These are phyloP conservation scores for Cheilosia scutellata DNA, from an alignment of 2,888 invertebrate species.

Conservation along the genomic window DNA sequence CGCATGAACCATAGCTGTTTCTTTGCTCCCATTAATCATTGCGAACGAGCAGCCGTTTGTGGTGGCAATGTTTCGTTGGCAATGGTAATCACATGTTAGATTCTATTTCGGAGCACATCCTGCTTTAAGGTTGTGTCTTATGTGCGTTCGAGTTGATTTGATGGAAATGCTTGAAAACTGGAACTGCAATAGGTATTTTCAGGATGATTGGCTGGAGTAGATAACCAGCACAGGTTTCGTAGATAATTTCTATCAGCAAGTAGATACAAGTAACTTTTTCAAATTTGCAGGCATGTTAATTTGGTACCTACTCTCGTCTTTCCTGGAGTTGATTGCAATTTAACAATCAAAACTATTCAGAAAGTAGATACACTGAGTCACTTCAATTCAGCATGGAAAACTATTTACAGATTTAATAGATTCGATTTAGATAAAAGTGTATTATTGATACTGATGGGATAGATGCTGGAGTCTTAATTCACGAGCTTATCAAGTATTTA, in stretches of 20 bases:
- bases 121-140: conserved; percentile 46
- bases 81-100: conserved; percentile 67
- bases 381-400: no score
- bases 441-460: no score
- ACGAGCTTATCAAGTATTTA: no score
- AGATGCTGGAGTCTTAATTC: no score
- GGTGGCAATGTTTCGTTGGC: conserved; percentile 42
- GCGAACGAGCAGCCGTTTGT: conserved; percentile 45
- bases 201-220: conserved; percentile 38
- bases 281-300: conserved; percentile 25
- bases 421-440: no score
- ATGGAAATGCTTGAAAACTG: conserved; percentile 24
- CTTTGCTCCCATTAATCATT: conserved; percentile 70
- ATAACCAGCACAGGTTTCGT: conserved; percentile 54
- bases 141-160: conserved; percentile 56
- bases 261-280: conserved; percentile 3
- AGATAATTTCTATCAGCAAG: conserved; percentile 49
- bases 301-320: conserved; percentile 24
- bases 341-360: no score
- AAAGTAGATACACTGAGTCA: no score
- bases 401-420: no score
- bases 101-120: conserved; percentile 61
- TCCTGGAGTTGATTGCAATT: background rate
- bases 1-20: conserved; percentile 58
- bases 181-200: conserved; percentile 37